Percentiles rank a stretch among this genome's conserved stretches.
Conservation (phyloP, 92 coral and sea anemone species). For the Paragorgia papillata region DNA sequence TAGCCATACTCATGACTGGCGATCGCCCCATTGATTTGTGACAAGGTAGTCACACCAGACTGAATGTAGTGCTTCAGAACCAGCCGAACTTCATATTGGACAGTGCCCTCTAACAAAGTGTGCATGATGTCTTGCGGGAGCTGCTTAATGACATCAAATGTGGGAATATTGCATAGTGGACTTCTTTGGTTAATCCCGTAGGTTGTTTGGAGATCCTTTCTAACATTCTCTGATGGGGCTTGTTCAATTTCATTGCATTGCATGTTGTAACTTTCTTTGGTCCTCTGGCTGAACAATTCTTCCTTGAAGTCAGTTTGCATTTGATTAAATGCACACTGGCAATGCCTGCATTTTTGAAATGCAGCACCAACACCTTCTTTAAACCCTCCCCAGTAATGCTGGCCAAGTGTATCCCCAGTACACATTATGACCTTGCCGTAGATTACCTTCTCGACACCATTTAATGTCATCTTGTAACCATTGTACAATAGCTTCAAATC, state of each 20-base stretch:
- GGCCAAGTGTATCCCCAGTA: conserved; percentile 31
- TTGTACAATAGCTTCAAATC: conserved; percentile 10
- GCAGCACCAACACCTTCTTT: conserved; percentile 36
- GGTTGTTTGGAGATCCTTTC: conserved; percentile 28
- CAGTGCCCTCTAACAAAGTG: conserved; percentile 28
- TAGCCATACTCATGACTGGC: conserved; percentile 33
- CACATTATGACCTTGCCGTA: conserved; percentile 18
- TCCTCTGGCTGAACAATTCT: not conserved
- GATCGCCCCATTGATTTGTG: conserved; percentile 31
- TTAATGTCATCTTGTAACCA: not conserved
- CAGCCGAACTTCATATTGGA: conserved; percentile 27
- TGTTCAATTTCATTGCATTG: conserved; percentile 31
- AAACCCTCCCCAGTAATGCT: conserved; percentile 25
- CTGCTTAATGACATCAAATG: conserved; percentile 28
- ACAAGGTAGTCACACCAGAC: conserved; percentile 14
- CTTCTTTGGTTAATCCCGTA: conserved; percentile 21
- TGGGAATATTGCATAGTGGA: conserved; percentile 20
- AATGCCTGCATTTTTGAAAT: conserved; percentile 15
- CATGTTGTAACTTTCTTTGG: conserved; percentile 10
- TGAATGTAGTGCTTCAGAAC: conserved; percentile 30
- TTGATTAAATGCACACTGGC: conserved; percentile 26
- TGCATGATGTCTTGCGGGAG: no score
- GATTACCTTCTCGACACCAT: conserved; percentile 8
- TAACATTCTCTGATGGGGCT: conserved; percentile 22
- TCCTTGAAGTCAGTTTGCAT: conserved; percentile 34